These are phyloP conservation scores for Xanthia togata DNA, from an alignment of 2,888 invertebrate species.

Conservation along the genomic window DNA sequence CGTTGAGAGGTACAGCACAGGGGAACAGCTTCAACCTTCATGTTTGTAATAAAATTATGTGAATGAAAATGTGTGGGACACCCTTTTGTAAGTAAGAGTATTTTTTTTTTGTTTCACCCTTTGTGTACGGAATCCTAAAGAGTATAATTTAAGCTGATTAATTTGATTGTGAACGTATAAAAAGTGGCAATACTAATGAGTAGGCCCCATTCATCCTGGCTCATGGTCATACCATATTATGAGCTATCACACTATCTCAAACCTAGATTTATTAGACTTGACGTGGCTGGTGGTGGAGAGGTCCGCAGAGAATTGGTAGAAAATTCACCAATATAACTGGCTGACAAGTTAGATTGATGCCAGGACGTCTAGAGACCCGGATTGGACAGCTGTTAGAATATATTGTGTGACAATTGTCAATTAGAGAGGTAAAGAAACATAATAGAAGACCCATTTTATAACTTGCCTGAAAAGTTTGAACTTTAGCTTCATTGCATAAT, in stretches of 20 bases:
- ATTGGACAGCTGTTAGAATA: slow-evolving; percentile 14
- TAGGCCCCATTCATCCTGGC: too few species aligned
- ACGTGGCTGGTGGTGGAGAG: not conserved
- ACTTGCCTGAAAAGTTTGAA: not conserved
- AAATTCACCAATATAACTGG: not conserved
- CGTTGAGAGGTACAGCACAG: not conserved
- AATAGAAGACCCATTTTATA: not conserved
- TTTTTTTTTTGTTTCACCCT: not conserved
- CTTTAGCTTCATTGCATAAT: too few species aligned
- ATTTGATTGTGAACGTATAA: too few species aligned
- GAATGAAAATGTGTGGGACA: not conserved
- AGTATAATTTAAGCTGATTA: too few species aligned
- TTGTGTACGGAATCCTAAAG: too few species aligned
- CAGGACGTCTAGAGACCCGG: not conserved
- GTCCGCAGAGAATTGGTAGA: not conserved
- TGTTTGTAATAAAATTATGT: slow-evolving; percentile 2
- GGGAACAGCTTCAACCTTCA: not conserved
- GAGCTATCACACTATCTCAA: not conserved
- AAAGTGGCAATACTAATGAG: too few species aligned
- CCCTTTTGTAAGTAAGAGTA: not conserved
- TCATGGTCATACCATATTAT: too few species aligned
- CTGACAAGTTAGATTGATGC: slow-evolving; percentile 14
- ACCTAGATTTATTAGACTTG: not conserved
- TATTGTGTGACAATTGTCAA: slow-evolving; percentile 1
- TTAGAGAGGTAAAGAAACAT: not conserved